Percentiles rank a stretch among this genome's conserved stretches.
phyloP scores from a whole-genome alignment of 2,113 vertebrate genomes.

The Lophius piscatorius region DNA sequence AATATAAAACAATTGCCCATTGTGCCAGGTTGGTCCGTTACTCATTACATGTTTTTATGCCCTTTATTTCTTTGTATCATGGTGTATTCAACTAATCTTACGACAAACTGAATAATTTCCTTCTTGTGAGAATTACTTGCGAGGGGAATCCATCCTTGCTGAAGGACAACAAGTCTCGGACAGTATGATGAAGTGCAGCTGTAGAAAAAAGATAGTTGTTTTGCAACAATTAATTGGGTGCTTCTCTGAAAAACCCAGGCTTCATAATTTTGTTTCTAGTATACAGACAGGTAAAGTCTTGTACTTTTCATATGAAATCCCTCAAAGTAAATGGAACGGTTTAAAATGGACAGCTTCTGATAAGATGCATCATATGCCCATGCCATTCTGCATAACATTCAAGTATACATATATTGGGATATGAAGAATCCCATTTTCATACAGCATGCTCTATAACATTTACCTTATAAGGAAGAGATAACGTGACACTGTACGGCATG shows the following conservation, averaged over 20 bases:
- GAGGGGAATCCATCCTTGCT: not conserved
- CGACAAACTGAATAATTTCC: not conserved
- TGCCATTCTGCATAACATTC: slow-evolving; percentile 62
- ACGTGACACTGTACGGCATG: slow-evolving; percentile 34
- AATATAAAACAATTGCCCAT: not conserved
- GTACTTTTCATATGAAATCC: slow-evolving; percentile 48
- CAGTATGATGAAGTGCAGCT: slow-evolving; percentile 7
- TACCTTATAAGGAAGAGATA: slow-evolving; percentile 41
- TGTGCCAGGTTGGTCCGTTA: not conserved
- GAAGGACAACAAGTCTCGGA: slow-evolving; percentile 6
- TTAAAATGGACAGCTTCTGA: slow-evolving; percentile 24
- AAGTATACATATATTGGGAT: slow-evolving; percentile 55
- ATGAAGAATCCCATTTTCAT: slow-evolving; percentile 48
- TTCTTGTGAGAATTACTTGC: slow-evolving; percentile 8
- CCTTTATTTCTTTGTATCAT: not conserved
- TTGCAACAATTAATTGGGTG: slow-evolving; percentile 23
- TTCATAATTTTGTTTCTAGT: slow-evolving; percentile 11
- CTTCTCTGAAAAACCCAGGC: slow-evolving; percentile 20
- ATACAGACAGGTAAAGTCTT: slow-evolving; percentile 25
- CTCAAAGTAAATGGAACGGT: slow-evolving; percentile 22
- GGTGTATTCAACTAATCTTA: not conserved
- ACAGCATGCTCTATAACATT: slow-evolving; percentile 71
- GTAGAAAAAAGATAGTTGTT: slow-evolving; percentile 2
- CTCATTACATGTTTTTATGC: not conserved
- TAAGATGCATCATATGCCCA: slow-evolving; percentile 48